Base-by-base conservation (phyloP, 2,888 invertebrate genomes). In the Leptinotarsa juncta region DNA sequence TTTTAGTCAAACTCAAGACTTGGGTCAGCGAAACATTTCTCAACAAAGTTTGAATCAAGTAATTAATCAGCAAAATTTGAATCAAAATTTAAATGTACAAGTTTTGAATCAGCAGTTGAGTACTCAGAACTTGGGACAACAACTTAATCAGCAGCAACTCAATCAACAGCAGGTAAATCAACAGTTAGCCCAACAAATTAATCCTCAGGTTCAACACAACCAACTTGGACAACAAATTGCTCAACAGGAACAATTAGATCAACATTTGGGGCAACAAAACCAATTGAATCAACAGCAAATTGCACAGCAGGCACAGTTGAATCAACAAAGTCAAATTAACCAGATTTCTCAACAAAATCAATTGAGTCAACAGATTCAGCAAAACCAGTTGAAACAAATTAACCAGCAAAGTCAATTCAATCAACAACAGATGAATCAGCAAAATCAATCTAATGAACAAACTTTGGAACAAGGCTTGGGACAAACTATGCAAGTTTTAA, bases 231-330 rank as follows among this genome's bases (percentile, higher is more conserved):
- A 48, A n/a, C 68, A 68, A 32, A 67, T 26, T 51, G 86, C 86
- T 68, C 87, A 87, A 70, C 88, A 88, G 78, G 81, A 85, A 15
- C 86, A 86, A 60, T 57, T 87, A 70, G 76, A 77, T 50, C 82
- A 82, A 73, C 79, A 70, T 74, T 76, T 70, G 18, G 76, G 65
- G 20, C 73, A 72, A 57, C 74, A 74, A 60, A 74, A 74, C 60
- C 80, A 77, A 57, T 20, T 75, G 65, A 65, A 74, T 23, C 77
- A 77, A 48, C 76, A 74, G 55, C 75, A 73, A 18, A 50, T 71
- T 18, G 65, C 69, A 23, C 81, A 76, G 65, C 60, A 74, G 49
- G 73, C 73, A 49, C 77, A 77, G 55, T 65, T 75, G 69, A 73
- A 69, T 53, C 82, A 82, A 49, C 73, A 79, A 57, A 75, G 70